Base-by-base conservation (phyloP, 2,797 vertebrate genomes). In the Danio jaintianensis region DNA sequence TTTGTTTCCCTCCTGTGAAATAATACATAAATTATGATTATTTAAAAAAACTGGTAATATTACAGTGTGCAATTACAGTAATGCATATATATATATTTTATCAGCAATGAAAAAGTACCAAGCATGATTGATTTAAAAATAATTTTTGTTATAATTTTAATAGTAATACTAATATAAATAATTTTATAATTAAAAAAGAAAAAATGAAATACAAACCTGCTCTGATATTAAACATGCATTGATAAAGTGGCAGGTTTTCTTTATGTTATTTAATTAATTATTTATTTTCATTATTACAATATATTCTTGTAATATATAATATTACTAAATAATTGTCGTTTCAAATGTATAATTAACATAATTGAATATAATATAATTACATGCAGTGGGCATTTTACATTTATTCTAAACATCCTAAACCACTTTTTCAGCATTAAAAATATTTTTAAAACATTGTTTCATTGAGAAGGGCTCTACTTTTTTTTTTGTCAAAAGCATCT, bases 1-100 rank as follows among this genome's bases (percentile, higher is more conserved):
- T 89, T 87, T 70, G 58, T 16, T 78, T 87, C 64, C 79, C 45
- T n/a, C 76, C 90, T 92, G 85, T 59, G 79, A 45, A 82, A 83
- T 29, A 59, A 59, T 16, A 2, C 11, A 42, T n/a, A 20, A 15
- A 9, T 20, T 71, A 42, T 29, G n/a, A 48, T 52, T 52, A n/a
- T 36, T 16, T 22, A 20, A 69, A 38, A 52, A 5, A 15, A 50
- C 45, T 11, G 22, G 13, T 50, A 11, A 68, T 29, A n/a, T 66
- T 16, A 50, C 22, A 29, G 7, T 13, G 2, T 45, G 18, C 13
- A 67, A 16, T 18, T 8, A 18, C 5, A 40, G 16, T 2, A 40
- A 16, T 16, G 13, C 13, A 38, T 61, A n/a, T n/a, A n/a, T n/a
- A n/a, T 40, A n/a, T n/a, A 18, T 42, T 62, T 6, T 64, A 64